These are phyloP conservation scores for Phylloscopus trochilus DNA, from an alignment of 2,113 vertebrate genomes.

Conservation along the genomic window DNA sequence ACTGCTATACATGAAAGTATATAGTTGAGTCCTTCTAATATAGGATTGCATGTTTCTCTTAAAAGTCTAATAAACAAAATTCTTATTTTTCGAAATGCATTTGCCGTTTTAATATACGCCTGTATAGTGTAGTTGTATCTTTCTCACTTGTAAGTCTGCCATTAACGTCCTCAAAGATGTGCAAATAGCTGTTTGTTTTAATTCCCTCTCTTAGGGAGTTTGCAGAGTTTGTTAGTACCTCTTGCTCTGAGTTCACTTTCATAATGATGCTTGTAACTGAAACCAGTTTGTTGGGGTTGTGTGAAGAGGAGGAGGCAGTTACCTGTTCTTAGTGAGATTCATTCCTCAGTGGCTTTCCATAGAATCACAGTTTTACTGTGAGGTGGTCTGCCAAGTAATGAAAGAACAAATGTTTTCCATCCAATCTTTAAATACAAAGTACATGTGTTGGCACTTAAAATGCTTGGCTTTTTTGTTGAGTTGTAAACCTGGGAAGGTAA, in stretches of 20 bases:
- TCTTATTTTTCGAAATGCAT: not conserved
- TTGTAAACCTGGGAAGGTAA: not conserved
- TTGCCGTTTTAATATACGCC: not conserved
- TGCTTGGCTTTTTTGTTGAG: not conserved
- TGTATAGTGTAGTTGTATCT: not conserved
- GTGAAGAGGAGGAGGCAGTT: not conserved
- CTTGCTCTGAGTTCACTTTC: not conserved
- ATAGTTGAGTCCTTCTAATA: not conserved
- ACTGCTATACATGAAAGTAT: not conserved
- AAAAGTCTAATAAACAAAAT: not conserved
- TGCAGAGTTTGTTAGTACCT: not conserved
- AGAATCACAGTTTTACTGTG: not conserved
- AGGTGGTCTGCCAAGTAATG: not conserved
- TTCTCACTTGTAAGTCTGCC: not conserved
- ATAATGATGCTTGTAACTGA: not conserved
- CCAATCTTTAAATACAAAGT: not conserved
- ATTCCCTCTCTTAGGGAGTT: not conserved
- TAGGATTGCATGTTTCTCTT: not conserved
- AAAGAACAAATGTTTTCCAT: not conserved
- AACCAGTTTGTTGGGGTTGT: not conserved
- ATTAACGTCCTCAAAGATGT: not conserved
- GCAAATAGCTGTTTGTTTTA: not conserved
- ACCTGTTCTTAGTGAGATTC: not conserved
- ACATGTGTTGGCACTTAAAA: not conserved
- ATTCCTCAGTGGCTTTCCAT: not conserved